phyloP scores from a whole-genome alignment of 2,888 invertebrate genomes.

The Cephus pulcher region DNA sequence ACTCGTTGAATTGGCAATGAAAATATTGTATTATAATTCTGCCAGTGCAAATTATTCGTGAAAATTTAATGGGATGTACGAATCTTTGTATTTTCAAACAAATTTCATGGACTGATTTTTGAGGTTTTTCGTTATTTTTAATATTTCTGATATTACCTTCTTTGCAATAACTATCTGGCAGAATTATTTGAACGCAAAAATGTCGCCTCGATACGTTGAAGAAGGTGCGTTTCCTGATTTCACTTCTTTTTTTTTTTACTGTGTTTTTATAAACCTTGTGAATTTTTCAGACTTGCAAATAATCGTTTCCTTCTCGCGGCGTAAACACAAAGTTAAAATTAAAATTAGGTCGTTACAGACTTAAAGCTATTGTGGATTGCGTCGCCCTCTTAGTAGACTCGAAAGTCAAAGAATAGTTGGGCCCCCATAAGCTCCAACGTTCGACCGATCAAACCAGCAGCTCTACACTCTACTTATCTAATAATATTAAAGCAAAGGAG shows the following conservation, averaged over 20 bases:
- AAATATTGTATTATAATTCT: neutral
- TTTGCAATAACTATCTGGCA: neutral
- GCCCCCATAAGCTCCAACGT: neutral
- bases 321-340: constrained; percentile 13
- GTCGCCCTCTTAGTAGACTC: neutral
- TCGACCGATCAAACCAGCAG: neutral
- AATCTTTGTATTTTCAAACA: neutral
- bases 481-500: constrained; percentile 11
- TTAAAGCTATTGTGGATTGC: constrained; percentile 13
- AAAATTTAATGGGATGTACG: neutral
- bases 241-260: neutral
- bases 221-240: neutral
- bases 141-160: neutral
- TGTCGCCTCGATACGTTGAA: neutral
- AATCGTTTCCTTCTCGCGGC: neutral
- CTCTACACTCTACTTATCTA: constrained; percentile 15
- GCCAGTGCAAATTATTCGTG: neutral
- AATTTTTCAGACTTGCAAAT: neutral
- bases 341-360: constrained; percentile 18
- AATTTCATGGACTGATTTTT: neutral
- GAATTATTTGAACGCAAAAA: neutral
- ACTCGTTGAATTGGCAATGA: neutral
- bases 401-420: neutral
- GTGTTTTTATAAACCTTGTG: neutral
- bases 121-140: neutral